Conservation (phyloP, 2,888 invertebrate species). For the Scelioninae gen. 1 region DNA sequence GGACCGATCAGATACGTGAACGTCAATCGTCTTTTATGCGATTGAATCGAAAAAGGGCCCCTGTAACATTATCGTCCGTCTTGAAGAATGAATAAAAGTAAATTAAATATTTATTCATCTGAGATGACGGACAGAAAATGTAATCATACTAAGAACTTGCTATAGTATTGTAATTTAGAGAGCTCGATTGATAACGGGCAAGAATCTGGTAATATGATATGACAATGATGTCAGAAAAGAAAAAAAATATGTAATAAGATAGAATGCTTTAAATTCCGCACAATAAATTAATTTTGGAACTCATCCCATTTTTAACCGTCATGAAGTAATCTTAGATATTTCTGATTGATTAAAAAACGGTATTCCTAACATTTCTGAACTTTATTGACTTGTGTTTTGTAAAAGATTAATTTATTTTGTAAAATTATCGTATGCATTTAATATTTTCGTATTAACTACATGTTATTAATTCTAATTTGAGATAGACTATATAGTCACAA, state of each 20-base stretch:
- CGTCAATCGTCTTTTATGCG: neutral
- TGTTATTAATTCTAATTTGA: too few relatives aligned
- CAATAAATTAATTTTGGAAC: slow-evolving; percentile 31
- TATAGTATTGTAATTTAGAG: slow-evolving; percentile 43
- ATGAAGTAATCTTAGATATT: neutral
- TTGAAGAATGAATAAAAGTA: slow-evolving; percentile 5
- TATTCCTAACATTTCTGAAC: too few relatives aligned
- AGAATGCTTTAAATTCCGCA: slow-evolving; percentile 10
- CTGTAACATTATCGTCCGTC: slow-evolving; percentile 13
- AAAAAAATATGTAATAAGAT: slow-evolving; percentile 11
- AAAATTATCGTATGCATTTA: too few relatives aligned
- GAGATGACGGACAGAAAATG: slow-evolving; percentile 25
- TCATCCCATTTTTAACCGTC: neutral
- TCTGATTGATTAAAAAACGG: too few relatives aligned
- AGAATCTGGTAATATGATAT: slow-evolving; percentile 59
- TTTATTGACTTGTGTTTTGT: too few relatives aligned
- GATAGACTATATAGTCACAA: too few relatives aligned
- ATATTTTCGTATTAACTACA: too few relatives aligned
- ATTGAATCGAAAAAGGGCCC: neutral
- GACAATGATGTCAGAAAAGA: slow-evolving; percentile 11
- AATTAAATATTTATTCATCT: slow-evolving; percentile 42
- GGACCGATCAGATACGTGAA: neutral
- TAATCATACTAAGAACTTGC: slow-evolving; percentile 10
- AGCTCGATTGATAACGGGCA: slow-evolving; percentile 52
- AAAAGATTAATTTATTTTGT: too few relatives aligned